Evolutionary conservation across 2,113 vertebrate genomes (phyloP), one percentile per base, ranked within the genome.

Genomic region (Galbula dea): DNA sequence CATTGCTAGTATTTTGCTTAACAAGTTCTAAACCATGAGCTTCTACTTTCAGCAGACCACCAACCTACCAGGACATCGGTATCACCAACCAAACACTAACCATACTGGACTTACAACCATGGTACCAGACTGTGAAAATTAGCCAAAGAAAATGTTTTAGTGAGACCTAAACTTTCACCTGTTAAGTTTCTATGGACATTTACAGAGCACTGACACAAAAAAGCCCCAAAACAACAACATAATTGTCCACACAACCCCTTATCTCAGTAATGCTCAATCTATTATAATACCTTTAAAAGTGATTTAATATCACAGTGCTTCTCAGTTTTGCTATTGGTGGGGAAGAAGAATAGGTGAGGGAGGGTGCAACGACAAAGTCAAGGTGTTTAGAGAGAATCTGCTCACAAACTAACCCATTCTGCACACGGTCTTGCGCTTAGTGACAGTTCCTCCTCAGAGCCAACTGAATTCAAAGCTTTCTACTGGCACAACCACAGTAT

Each of bases 291-390:
- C 17, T 37, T 32, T 30, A 45, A 19, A 61, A 49, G 0, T 12
- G 7, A 5, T 65, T 63, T 58, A 48, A 7, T 34, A n/a, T 4
- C 27, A 12, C 34, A 14, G 20, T 22, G 11, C 29, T 84, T 45
- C 36, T 57, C 34, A 26, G 22, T 26, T 49, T 54, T 43, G 13
- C 11, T 66, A 74, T 0, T 4, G 15, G 36, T 7, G 52, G 0
- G 4, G n/a, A 66, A 80, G 12, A 68, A 0, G 15, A 68, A 37
- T 0, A 0, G 12, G 3, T 21, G 9, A 87, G 10, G 4, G 45
- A 65, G 7, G 5, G 2, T 9, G 24, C 27, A 68, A n/a, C 0
- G 8, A 30, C 21, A 61, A 43, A 73, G 11, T 48, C 36, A 54
- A 54, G 22, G 43, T 5, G 6, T 22, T 84, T 3, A 54, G 30